Percentiles rank a stretch among this genome's conserved stretches.
phyloP scores from a whole-genome alignment of 2,797 vertebrate genomes.

The Danio choprae region DNA sequence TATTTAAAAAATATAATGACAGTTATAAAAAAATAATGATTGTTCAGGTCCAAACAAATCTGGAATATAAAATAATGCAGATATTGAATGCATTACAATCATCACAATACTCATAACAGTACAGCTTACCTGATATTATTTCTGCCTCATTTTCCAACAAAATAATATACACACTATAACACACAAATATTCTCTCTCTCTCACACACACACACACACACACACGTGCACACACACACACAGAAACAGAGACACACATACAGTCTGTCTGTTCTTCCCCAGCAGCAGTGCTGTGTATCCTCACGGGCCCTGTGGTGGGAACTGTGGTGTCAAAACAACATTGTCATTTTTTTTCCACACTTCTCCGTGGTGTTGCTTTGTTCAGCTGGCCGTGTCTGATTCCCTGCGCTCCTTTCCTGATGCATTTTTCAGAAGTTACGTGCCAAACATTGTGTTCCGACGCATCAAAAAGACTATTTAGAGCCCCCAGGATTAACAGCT shows the following conservation, averaged over 20 bases:
- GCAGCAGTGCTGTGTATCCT: slow-evolving; percentile 61
- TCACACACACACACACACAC: not conserved
- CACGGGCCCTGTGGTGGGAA: slow-evolving; percentile 66
- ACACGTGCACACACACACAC: slow-evolving; percentile 30
- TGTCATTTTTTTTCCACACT: slow-evolving; percentile 66
- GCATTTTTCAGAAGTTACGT: slow-evolving; percentile 91
- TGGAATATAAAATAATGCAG: too few species aligned
- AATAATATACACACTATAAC: not conserved
- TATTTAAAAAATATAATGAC: too few species aligned
- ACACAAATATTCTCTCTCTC: not conserved
- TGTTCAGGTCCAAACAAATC: too few species aligned
- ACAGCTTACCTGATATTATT: not conserved
- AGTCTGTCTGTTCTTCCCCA: slow-evolving; percentile 19
- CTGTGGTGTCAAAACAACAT: slow-evolving; percentile 78
- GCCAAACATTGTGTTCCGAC: slow-evolving; percentile 89
- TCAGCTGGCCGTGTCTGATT: slow-evolving; percentile 69
- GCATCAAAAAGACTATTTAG: slow-evolving; percentile 97
- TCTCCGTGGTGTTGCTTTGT: slow-evolving; percentile 73
- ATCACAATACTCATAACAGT: not conserved
- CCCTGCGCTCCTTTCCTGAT: slow-evolving; percentile 70
- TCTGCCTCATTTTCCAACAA: not conserved
- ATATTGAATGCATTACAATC: not conserved
- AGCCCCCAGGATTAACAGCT: slow-evolving; percentile 96
- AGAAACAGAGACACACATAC: slow-evolving; percentile 57
- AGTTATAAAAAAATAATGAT: too few species aligned